Conservation (phyloP, 2,113 vertebrate species). For the Percina caprodes region DNA sequence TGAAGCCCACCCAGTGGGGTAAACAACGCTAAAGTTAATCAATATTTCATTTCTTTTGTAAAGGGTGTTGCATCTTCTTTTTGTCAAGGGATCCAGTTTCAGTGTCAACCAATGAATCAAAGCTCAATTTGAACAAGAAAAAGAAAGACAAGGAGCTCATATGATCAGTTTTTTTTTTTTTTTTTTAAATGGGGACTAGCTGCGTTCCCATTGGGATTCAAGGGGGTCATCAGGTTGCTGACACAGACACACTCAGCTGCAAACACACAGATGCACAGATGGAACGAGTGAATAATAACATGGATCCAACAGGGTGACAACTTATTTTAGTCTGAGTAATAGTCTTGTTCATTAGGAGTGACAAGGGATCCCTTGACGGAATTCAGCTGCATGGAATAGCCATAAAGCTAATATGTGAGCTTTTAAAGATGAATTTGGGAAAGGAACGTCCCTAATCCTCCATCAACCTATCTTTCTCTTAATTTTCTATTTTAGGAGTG, state of each 20-base stretch:
- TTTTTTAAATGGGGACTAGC: background rate
- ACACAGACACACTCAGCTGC: background rate
- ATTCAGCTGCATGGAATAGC: conserved; percentile 28
- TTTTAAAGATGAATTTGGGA: conserved; percentile 42
- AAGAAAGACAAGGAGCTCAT: background rate
- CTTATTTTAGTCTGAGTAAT: conserved; percentile 71
- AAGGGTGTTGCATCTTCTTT: conserved; percentile 20
- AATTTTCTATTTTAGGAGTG: conserved; percentile 3
- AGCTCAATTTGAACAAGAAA: conserved; percentile 5
- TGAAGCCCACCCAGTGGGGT: conserved; percentile 11
- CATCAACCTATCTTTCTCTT: background rate
- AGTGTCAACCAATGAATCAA: conserved; percentile 15
- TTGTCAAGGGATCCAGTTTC: conserved; percentile 9
- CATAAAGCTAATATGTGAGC: conserved; percentile 28
- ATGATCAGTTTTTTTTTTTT: background rate
- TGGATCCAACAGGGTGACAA: conserved; percentile 44
- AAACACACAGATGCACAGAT: conserved; percentile 10
- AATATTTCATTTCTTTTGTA: conserved; percentile 45
- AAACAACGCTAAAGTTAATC: conserved; percentile 13
- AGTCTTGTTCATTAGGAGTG: conserved; percentile 58
- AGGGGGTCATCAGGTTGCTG: background rate
- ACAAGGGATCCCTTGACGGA: conserved; percentile 33
- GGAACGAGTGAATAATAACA: conserved; percentile 41
- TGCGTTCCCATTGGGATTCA: background rate
- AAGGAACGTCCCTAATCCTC: background rate